A percentile compares a stretch with the other conserved stretches of the same genome.
phyloP scores from a whole-genome alignment of 2,888 invertebrate species.

The Agriopis aurantiaria region DNA sequence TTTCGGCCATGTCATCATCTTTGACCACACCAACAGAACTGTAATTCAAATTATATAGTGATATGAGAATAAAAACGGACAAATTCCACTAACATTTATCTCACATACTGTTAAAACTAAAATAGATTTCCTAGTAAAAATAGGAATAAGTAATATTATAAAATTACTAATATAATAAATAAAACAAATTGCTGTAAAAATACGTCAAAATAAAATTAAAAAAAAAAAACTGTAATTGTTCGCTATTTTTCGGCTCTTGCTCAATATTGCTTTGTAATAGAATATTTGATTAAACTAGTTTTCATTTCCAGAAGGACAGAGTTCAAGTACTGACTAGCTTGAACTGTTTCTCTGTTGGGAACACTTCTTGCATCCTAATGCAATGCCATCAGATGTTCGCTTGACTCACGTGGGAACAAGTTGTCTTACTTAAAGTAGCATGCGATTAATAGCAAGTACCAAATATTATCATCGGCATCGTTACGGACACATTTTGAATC shows the following conservation, averaged over 20 bases:
- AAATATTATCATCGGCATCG: background rate
- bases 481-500: background rate
- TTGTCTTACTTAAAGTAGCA: background rate
- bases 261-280: background rate
- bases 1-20: too few species aligned
- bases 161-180: too few species aligned
- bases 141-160: too few species aligned
- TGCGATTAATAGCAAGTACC: background rate
- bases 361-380: slow-evolving; percentile 35
- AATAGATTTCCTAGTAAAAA: too few species aligned
- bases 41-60: too few species aligned
- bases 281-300: background rate
- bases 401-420: slow-evolving; percentile 34
- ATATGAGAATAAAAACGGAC: too few species aligned
- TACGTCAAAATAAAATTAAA: too few species aligned
- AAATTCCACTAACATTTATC: too few species aligned
- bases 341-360: slow-evolving; percentile 10
- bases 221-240: too few species aligned
- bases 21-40: too few species aligned
- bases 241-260: background rate
- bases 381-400: slow-evolving; percentile 9
- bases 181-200: too few species aligned
- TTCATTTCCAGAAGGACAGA: background rate
- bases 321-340: background rate
- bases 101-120: too few species aligned